Evolutionary conservation across 1,140 invertebrate genomes (phyloP).

Genomic region (Araneus ventricosus): DNA sequence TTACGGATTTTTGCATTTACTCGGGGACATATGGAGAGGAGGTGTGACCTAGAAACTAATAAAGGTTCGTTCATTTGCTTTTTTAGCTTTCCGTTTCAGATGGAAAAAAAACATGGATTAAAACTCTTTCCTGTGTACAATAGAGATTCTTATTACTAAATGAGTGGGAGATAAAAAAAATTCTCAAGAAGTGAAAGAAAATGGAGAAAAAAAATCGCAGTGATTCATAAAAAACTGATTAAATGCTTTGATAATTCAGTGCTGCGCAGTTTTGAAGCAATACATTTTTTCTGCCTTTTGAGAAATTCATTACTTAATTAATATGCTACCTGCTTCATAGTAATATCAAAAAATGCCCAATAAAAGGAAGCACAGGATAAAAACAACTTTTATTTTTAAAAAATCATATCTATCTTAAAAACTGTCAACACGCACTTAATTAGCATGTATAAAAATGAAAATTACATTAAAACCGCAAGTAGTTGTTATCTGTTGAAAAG

Average conservation of each 20-base stretch:
- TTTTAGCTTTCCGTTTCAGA: too few species aligned
- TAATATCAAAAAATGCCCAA: too few species aligned
- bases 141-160: neutral
- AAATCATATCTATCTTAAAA: too few species aligned
- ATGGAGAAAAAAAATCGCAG: neutral
- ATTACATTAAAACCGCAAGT: too few species aligned
- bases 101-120: neutral
- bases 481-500: too few species aligned
- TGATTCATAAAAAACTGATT: neutral
- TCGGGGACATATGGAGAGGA: neutral
- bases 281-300: neutral
- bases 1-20: neutral
- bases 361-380: too few species aligned
- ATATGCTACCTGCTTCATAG: neutral
- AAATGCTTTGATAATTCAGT: neutral
- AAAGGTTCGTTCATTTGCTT: neutral
- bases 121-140: neutral
- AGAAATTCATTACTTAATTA: constrained; percentile 9
- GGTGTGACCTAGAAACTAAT: neutral
- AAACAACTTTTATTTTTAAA: too few species aligned
- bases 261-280: neutral
- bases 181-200: neutral
- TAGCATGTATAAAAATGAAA: too few species aligned
- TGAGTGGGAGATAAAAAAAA: neutral
- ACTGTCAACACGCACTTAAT: too few species aligned